A percentile compares a stretch with the other conserved stretches of the same genome.
Evolutionary conservation across 2,888 invertebrate species (phyloP).

Genomic region (Archips xylosteana): DNA sequence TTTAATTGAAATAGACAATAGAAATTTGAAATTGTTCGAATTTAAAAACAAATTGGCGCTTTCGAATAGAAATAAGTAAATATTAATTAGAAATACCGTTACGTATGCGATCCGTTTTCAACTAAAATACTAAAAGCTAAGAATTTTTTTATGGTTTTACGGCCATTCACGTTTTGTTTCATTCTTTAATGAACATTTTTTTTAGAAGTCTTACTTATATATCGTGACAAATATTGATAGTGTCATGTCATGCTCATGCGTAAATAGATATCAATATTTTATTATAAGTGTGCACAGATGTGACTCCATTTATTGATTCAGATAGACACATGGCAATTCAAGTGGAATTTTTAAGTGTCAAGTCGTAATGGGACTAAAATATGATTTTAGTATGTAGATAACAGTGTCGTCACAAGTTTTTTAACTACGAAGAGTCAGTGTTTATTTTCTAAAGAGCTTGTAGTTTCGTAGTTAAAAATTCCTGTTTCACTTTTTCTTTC

Average conservation of each 20-base stretch:
- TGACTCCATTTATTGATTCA: constrained; percentile 24
- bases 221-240: constrained; percentile 14
- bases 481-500: too few relatives aligned
- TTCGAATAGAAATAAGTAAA: too few relatives aligned
- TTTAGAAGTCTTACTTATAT: constrained; percentile 6
- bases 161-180: background rate
- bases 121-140: background rate
- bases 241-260: constrained; percentile 11
- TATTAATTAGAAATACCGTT: too few relatives aligned
- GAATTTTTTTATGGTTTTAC: background rate
- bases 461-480: background rate
- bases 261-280: constrained; percentile 20
- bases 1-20: background rate
- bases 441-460: background rate
- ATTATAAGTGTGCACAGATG: constrained; percentile 38
- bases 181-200: background rate
- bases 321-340: constrained; percentile 37
- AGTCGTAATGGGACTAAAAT: constrained; percentile 36
- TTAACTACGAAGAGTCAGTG: background rate
- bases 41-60: too few relatives aligned
- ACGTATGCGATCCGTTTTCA: too few relatives aligned
- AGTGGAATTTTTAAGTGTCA: constrained; percentile 37
- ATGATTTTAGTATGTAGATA: constrained; percentile 39
- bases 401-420: background rate
- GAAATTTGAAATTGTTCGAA: too few relatives aligned